These are phyloP conservation scores for Bathynomus jamesi DNA, from an alignment of 1,140 invertebrate genomes.

Conservation along the genomic window DNA sequence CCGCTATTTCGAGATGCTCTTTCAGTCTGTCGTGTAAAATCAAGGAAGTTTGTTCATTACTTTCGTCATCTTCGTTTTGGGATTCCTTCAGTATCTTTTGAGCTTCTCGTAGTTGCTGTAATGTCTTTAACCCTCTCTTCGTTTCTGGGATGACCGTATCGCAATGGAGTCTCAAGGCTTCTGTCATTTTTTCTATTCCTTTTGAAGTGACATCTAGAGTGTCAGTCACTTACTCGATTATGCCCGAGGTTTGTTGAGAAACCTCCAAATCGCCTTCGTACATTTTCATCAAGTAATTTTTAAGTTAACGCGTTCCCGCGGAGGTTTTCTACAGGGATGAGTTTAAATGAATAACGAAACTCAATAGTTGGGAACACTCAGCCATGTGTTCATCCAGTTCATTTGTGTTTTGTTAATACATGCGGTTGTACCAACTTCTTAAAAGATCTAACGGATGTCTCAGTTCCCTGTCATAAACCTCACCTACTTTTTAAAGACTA, in stretches of 20 bases:
- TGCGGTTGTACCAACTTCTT: neutral
- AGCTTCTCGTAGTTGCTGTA: neutral
- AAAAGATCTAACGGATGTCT: neutral
- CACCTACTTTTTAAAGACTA: neutral
- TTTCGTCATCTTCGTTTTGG: neutral
- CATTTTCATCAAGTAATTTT: neutral
- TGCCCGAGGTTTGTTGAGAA: neutral
- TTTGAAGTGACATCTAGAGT: neutral
- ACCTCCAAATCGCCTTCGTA: neutral
- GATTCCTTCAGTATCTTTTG: neutral
- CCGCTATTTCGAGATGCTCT: neutral
- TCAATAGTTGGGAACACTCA: neutral
- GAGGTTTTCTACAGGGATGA: neutral
- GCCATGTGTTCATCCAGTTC: neutral
- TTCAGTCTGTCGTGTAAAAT: neutral
- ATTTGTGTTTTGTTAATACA: neutral
- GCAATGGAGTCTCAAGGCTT: neutral
- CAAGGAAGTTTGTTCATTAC: neutral
- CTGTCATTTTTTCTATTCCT: neutral
- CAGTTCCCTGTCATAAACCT: neutral
- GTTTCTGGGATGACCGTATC: neutral
- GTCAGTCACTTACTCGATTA: neutral
- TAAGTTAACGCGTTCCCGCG: neutral
- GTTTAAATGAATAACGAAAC: neutral
- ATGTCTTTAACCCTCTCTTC: neutral